Conservation (phyloP, 1,140 invertebrate genomes). For the Drosophila pandora region DNA sequence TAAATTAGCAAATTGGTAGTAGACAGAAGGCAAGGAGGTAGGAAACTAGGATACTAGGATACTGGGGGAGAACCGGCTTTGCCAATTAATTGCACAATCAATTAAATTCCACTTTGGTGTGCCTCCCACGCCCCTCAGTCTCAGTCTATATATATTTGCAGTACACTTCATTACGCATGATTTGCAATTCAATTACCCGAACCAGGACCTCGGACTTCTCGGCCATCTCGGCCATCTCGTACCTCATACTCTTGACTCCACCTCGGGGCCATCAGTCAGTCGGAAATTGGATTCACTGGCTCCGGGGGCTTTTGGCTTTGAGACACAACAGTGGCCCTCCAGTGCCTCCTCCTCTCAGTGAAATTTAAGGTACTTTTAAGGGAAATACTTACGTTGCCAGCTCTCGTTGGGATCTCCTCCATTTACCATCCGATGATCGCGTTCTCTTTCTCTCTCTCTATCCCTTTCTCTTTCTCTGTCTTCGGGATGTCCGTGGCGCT, state of each 20-base stretch:
- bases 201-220: not conserved
- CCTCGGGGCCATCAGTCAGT: constrained; percentile 31
- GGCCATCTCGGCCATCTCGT: not conserved
- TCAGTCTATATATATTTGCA: constrained; percentile 67
- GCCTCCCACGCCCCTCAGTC: constrained; percentile 26
- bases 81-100: constrained; percentile 75
- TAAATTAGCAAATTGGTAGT: not conserved
- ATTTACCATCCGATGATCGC: constrained; percentile 62
- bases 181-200: constrained; percentile 80
- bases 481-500: not conserved
- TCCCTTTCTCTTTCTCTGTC: not conserved
- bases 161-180: constrained; percentile 76
- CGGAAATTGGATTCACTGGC: constrained; percentile 41
- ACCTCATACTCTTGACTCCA: not conserved
- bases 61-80: constrained; percentile 10
- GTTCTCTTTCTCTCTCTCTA: constrained; percentile 34
- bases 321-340: constrained; percentile 1
- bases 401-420: constrained; percentile 86
- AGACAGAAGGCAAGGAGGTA: not conserved
- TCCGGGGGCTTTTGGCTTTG: not conserved
- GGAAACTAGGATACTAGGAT: not conserved
- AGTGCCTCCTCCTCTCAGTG: too few species aligned
- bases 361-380: too few species aligned
- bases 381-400: constrained; percentile 85
- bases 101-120: constrained; percentile 60